Percentiles rank a stretch among this genome's conserved stretches.
These are phyloP conservation scores for Tupiocoris notatus DNA, from an alignment of 2,888 invertebrate genomes.

Conservation along the genomic window DNA sequence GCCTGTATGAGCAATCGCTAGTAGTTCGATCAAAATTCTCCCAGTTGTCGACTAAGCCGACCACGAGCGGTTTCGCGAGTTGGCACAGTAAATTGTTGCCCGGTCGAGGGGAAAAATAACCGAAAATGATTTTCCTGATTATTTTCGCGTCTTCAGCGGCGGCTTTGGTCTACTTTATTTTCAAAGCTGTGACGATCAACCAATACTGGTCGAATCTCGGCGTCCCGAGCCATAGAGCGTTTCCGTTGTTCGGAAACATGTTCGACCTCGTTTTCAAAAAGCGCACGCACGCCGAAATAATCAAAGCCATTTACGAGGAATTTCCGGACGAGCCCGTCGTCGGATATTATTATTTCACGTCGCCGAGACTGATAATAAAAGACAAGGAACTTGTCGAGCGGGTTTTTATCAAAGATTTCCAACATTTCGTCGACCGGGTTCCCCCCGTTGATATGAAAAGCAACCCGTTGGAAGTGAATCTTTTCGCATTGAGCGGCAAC, in stretches of 20 bases:
- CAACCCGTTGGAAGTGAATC: constrained; percentile 27
- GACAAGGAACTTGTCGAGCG: constrained; percentile 13
- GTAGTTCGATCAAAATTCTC: too few relatives aligned
- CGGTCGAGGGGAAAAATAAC: too few relatives aligned
- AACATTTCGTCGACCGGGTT: constrained; percentile 31
- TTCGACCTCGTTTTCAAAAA: constrained; percentile 15
- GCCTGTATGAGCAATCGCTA: too few relatives aligned
- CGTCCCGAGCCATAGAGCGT: constrained; percentile 24
- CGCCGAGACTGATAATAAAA: constrained; percentile 1
- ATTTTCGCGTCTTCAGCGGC: neutral
- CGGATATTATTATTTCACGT: constrained; percentile 27
- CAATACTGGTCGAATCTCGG: constrained; percentile 13
- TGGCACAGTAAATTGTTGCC: too few relatives aligned
- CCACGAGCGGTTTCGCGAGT: too few relatives aligned
- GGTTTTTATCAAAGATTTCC: constrained; percentile 37
- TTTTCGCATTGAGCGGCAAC: constrained; percentile 34
- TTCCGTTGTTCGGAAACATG: constrained; percentile 40
- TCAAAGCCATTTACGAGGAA: constrained; percentile 5
- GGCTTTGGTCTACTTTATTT: neutral
- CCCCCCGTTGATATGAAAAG: constrained; percentile 1
- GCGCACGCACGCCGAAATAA: neutral
- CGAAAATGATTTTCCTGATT: neutral
- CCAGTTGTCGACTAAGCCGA: too few relatives aligned
- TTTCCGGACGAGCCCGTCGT: constrained; percentile 33
- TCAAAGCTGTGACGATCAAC: constrained; percentile 11